phyloP scores from a whole-genome alignment of 2,797 vertebrate genomes.

The Cichlasoma orientale region DNA sequence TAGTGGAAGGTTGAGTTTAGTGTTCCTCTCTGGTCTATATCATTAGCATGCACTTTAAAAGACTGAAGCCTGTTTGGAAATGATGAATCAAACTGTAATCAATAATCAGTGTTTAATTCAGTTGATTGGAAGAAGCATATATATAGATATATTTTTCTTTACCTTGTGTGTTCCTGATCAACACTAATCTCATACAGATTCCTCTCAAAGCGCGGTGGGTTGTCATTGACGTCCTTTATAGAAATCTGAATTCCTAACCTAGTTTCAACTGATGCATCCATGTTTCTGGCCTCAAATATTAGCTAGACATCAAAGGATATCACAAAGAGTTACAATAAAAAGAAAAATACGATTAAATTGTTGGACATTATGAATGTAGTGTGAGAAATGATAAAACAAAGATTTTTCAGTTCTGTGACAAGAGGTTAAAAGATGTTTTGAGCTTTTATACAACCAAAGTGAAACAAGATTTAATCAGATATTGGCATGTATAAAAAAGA shows the following conservation, averaged over 20 bases:
- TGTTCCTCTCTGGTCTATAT: constrained; percentile 60
- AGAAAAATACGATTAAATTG: background rate
- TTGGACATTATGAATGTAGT: background rate
- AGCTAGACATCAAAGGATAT: constrained; percentile 53
- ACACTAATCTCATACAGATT: constrained; percentile 57
- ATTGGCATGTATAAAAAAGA: too few relatives aligned
- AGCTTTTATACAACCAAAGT: background rate
- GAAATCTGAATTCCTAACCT: constrained; percentile 68
- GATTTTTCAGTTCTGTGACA: background rate
- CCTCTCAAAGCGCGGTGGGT: constrained; percentile 67
- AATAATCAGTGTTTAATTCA: background rate
- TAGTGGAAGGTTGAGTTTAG: constrained; percentile 74
- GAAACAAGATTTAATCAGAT: background rate
- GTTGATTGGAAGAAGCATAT: background rate
- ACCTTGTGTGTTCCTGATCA: constrained; percentile 72
- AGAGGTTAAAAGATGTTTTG: background rate
- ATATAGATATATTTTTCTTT: background rate
- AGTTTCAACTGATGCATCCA: constrained; percentile 47
- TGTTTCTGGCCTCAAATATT: constrained; percentile 56
- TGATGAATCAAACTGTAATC: background rate
- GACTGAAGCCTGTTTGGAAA: constrained; percentile 48
- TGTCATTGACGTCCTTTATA: constrained; percentile 80
- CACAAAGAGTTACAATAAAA: background rate
- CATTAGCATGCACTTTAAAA: constrained; percentile 57
- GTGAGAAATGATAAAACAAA: too few relatives aligned